A percentile compares a stretch with the other conserved stretches of the same genome.
phyloP scores from a whole-genome alignment of 2,113 vertebrate genomes.

The Deroptyus accipitrinus region DNA sequence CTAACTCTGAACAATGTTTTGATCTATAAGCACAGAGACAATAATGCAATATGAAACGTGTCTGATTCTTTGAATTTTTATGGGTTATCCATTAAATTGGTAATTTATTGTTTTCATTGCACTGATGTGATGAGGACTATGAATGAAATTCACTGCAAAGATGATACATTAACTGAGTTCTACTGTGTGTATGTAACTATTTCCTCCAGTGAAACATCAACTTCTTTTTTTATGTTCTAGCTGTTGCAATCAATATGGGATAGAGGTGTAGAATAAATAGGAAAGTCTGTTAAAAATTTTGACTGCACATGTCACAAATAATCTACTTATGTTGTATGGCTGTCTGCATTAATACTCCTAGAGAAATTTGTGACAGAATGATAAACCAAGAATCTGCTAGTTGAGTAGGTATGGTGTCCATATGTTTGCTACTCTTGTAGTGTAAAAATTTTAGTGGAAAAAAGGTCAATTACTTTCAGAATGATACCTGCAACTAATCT shows the following conservation, averaged over 20 bases:
- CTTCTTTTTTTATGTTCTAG: background rate
- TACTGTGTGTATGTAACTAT: background rate
- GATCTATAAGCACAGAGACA: background rate
- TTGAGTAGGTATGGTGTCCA: background rate
- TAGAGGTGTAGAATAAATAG: background rate
- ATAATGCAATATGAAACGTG: background rate
- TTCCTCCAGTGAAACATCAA: background rate
- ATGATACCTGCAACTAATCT: background rate
- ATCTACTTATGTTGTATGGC: background rate
- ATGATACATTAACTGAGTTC: background rate
- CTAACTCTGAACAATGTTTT: background rate
- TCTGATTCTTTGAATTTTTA: background rate
- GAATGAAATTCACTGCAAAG: background rate
- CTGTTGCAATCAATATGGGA: background rate
- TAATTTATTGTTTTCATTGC: background rate
- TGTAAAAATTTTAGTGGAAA: background rate
- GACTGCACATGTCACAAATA: background rate
- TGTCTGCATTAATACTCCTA: background rate
- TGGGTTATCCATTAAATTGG: background rate
- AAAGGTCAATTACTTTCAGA: background rate
- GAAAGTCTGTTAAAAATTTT: background rate
- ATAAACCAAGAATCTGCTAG: background rate
- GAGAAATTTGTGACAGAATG: background rate
- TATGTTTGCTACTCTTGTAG: background rate
- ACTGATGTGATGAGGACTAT: fast-evolving